These are phyloP conservation scores for Drosophila equinoxialis DNA, from an alignment of 1,140 invertebrate species.

Conservation along the genomic window DNA sequence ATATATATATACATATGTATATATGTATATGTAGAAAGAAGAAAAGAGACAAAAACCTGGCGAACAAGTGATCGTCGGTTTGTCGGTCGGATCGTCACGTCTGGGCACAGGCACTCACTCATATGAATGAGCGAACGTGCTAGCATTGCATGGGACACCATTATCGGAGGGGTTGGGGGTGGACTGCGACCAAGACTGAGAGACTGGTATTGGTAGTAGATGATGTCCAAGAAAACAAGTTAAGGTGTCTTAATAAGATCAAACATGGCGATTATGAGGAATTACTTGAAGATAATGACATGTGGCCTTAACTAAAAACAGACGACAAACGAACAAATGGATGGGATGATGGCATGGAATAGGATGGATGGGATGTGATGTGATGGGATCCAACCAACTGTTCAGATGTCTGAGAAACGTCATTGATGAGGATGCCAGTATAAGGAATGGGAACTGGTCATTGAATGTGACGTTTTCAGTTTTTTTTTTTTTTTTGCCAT, in stretches of 20 bases:
- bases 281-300: conserved; percentile 71
- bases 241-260: conserved; percentile 78
- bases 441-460: neutral
- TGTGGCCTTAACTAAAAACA: conserved; percentile 31
- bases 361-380: neutral
- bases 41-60: conserved; percentile 13
- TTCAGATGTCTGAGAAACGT: neutral
- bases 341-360: no score
- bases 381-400: no score
- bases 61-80: conserved; percentile 30
- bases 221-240: conserved; percentile 61
- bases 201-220: conserved; percentile 12
- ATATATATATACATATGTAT: no score
- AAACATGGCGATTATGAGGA: conserved; percentile 71
- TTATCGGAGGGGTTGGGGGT: conserved; percentile 4
- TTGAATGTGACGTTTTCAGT: neutral
- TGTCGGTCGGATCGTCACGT: conserved; percentile 29
- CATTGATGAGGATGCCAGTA: conserved; percentile 3
- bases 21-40: no score
- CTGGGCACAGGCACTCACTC: conserved; percentile 13
- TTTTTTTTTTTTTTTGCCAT: neutral
- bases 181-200: neutral
- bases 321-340: conserved; percentile 4
- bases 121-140: conserved; percentile 45
- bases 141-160: conserved; percentile 12